Percentiles rank a stretch among this genome's conserved stretches.
These are phyloP conservation scores for Orthonyx spaldingii DNA, from an alignment of 2,113 vertebrate species.

Conservation along the genomic window DNA sequence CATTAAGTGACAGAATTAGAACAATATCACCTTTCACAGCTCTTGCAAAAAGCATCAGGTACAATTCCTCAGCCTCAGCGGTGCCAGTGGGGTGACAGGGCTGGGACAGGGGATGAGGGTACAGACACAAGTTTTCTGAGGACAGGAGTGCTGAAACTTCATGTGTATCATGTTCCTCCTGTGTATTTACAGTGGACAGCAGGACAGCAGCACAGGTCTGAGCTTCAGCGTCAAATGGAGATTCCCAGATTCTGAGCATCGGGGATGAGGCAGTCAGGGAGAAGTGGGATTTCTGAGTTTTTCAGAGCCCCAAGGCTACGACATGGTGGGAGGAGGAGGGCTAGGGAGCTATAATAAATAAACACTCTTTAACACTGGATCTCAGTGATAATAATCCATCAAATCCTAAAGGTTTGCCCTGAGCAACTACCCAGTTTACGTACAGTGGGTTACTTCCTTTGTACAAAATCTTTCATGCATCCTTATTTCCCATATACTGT, in stretches of 20 bases:
- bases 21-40: neutral
- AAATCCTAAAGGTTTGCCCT: conserved; percentile 22
- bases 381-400: conserved; percentile 23
- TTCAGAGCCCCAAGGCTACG: neutral
- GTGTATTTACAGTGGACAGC: neutral
- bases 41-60: neutral
- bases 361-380: neutral
- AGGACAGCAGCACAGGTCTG: neutral
- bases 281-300: neutral
- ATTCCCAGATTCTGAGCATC: neutral
- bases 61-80: rapidly evolving
- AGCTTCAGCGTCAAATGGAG: neutral
- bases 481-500: conserved; percentile 23
- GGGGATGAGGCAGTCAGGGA: neutral
- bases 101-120: neutral
- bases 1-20: neutral
- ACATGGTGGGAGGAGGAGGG: neutral
- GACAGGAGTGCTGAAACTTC: neutral
- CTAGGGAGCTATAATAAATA: neutral
- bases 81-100: neutral
- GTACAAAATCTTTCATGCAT: conserved; percentile 16
- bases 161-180: neutral
- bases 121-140: neutral
- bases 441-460: conserved; percentile 19
- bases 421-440: neutral